A percentile compares a stretch with the other conserved stretches of the same genome.
phyloP scores from a whole-genome alignment of 2,888 invertebrate genomes.

The Belgica antarctica region DNA sequence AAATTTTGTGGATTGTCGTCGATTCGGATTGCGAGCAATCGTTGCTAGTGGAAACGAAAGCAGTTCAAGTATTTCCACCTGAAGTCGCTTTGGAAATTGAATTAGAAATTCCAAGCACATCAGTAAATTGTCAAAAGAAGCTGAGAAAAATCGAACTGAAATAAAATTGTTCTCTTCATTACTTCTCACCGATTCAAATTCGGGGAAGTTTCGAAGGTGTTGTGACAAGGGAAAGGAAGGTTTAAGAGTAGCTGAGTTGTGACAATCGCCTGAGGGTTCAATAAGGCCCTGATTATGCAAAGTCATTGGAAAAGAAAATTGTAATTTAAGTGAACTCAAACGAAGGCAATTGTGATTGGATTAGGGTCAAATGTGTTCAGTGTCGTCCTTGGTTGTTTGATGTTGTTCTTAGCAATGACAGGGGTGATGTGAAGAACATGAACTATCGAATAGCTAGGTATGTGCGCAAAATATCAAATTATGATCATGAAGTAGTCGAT shows the following conservation, averaged over 20 bases:
- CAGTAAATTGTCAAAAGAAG: conserved; percentile 25
- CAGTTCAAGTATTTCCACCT: not conserved
- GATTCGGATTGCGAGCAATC: not conserved
- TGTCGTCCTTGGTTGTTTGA: too few relatives aligned
- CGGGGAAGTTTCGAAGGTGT: not conserved
- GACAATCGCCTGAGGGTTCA: not conserved
- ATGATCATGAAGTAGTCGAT: too few relatives aligned
- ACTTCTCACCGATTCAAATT: not conserved
- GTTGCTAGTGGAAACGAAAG: not conserved
- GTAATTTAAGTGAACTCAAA: not conserved
- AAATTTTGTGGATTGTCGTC: conserved; percentile 14
- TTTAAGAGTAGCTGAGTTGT: not conserved
- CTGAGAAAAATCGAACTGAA: conserved; percentile 2
- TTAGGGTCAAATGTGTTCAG: too few relatives aligned
- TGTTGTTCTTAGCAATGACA: too few relatives aligned
- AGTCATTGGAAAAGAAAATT: not conserved
- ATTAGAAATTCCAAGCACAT: conserved; percentile 42
- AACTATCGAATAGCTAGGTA: too few relatives aligned
- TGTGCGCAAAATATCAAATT: too few relatives aligned
- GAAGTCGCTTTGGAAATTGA: conserved; percentile 2
- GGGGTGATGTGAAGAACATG: too few relatives aligned
- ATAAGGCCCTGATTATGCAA: not conserved
- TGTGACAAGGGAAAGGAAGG: too few relatives aligned
- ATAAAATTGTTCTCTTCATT: not conserved
- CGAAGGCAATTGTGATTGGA: too few relatives aligned